Conservation (phyloP, 2,113 vertebrate genomes). For the Anarhynchus alexandrinus region DNA sequence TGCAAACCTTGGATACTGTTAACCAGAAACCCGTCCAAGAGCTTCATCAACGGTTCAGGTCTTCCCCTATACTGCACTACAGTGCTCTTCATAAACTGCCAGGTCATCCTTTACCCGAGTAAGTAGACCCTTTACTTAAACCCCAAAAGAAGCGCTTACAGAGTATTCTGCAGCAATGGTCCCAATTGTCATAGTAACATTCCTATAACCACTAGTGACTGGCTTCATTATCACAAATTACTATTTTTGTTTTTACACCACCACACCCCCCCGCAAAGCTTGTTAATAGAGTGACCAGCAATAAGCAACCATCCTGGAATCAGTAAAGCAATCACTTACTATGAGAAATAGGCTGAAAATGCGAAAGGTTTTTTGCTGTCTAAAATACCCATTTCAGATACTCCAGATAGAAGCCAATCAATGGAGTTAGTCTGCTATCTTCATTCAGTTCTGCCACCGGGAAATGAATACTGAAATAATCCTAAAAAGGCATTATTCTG, state of each 20-base stretch:
- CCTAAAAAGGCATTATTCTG: background rate
- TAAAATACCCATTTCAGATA: background rate
- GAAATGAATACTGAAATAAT: constrained; percentile 21
- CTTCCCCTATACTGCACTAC: background rate
- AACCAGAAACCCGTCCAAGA: background rate
- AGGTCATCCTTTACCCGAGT: background rate
- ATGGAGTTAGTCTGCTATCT: background rate
- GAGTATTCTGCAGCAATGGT: background rate
- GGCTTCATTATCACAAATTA: background rate
- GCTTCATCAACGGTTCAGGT: background rate
- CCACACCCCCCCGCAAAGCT: background rate
- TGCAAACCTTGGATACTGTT: background rate
- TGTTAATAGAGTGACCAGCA: background rate
- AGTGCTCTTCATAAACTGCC: background rate
- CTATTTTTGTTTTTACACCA: background rate
- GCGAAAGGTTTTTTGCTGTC: background rate
- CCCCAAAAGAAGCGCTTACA: accelerated
- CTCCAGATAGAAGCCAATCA: background rate
- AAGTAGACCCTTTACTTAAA: background rate
- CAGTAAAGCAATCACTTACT: background rate
- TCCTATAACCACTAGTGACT: background rate
- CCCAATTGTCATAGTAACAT: background rate
- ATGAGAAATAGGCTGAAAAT: background rate
- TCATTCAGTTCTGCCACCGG: background rate
- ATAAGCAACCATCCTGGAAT: background rate